phyloP scores from a whole-genome alignment of 2,888 invertebrate species.

The Hirtodrosophila duncani region DNA sequence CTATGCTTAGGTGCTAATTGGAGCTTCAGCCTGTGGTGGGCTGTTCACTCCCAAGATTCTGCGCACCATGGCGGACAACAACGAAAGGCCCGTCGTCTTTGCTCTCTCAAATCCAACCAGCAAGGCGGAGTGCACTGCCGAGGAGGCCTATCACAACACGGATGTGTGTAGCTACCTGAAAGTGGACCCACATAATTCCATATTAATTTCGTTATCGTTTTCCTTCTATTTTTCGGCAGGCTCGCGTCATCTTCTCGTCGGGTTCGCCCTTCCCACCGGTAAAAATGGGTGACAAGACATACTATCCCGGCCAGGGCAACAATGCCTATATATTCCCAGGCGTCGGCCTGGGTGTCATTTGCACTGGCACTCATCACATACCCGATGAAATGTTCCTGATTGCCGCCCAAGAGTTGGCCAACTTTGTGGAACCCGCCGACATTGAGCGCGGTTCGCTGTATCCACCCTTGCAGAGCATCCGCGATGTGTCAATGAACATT shows the following conservation, averaged over 20 bases:
- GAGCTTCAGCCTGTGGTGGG: conserved; percentile 94
- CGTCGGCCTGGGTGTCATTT: conserved; percentile 94
- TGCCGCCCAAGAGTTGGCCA: conserved; percentile 92
- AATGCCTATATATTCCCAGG: conserved; percentile 99
- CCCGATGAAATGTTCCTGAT: conserved; percentile 95
- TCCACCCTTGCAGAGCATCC: conserved; percentile 90
- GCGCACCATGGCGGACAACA: conserved; percentile 90
- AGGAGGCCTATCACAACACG: conserved; percentile 93
- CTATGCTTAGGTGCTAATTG: conserved; percentile 79
- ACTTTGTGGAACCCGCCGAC: conserved; percentile 89
- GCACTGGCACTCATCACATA: conserved; percentile 94
- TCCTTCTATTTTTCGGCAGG: conserved; percentile 81
- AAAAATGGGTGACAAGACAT: conserved; percentile 87
- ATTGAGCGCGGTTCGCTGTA: conserved; percentile 93
- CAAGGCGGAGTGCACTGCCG: conserved; percentile 98
- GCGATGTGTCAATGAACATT: conserved; percentile 93
- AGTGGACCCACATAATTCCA: too few relatives aligned
- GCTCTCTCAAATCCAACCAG: conserved; percentile 98
- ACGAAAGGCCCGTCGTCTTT: conserved; percentile 94
- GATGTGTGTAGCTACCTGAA: conserved; percentile 85
- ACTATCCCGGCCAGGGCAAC: conserved; percentile 96
- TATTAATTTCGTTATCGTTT: background rate
- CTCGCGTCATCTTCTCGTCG: conserved; percentile 94
- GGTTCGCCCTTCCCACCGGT: conserved; percentile 97
- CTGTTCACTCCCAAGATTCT: conserved; percentile 94